phyloP scores from a whole-genome alignment of 1,140 invertebrate species.

The Microplitis demolitor region DNA sequence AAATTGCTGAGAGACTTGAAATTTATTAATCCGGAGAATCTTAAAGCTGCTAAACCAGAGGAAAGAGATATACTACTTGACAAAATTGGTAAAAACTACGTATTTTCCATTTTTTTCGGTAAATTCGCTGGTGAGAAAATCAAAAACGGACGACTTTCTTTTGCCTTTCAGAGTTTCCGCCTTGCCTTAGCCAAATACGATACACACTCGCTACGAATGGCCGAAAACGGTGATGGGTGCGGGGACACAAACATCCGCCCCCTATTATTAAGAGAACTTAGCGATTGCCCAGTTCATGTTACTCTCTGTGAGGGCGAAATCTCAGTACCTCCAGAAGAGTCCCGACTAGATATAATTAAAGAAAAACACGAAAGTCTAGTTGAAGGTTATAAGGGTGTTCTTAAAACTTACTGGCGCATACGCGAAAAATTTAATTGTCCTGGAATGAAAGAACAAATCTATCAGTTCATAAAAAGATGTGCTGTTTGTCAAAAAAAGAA shows the following conservation, averaged over 20 bases:
- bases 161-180: not conserved
- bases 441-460: not conserved
- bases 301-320: slow-evolving; percentile 8
- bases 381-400: slow-evolving; percentile 20
- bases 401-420: not conserved
- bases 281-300: not conserved
- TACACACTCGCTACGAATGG: not conserved
- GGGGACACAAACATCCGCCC: not conserved
- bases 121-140: not conserved
- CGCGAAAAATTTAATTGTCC: slow-evolving; percentile 9
- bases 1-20: not conserved
- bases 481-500: not conserved
- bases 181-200: not conserved
- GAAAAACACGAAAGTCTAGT: slow-evolving; percentile 11
- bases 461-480: not conserved
- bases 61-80: not conserved
- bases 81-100: not conserved
- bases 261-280: not conserved
- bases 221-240: not conserved
- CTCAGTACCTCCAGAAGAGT: not conserved
- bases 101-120: not conserved
- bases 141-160: not conserved
- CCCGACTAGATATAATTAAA: slow-evolving; percentile 2
- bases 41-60: not conserved
- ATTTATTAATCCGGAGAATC: not conserved